Evolutionary conservation across 2,113 vertebrate genomes (phyloP), one percentile per base, ranked within the genome.

Genomic region (Caranx melampygus): DNA sequence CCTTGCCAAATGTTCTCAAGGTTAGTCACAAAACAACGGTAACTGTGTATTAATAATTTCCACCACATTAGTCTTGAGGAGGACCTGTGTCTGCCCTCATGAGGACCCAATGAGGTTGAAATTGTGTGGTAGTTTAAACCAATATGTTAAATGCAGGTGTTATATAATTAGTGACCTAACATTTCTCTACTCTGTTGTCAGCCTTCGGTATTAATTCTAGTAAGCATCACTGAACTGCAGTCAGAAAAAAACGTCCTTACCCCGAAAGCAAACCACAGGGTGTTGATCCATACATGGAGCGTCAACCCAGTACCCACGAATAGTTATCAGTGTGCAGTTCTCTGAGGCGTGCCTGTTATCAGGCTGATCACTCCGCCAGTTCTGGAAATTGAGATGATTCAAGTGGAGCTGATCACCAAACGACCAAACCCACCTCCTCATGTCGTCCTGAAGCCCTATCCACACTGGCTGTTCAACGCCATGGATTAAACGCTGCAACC

Each of bases 251-350:
- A 33, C 20, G 4, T n/a, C 64, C 65, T 45, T 85, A 88, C 82
- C 84, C 5, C 78, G 0, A 60, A 21, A 80, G 66, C 78, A 91
- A 26, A 84, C 66, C 31, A 52, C 26, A 37, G 20, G 44, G 15
- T 0, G 0, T 5, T 1, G 0, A 0, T 0, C 1, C 0, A 0
- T 34, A 55, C 75, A 85, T 0, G 0, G 0, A 0, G 0, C 2
- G 54, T 75, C 15, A 6, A 0, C 0, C 86, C 86, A 89, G 1
- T 2, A 0, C 2, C 79, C 87, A 0, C 2, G 0, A 0, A 0
- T 0, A 0, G 0, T 1, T 35, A 83, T 78, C 9, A 0, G 0
- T 6, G 20, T 14, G 20, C 89, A 84, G 37, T 0, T 11, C 10
- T 58, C 0, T 0, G 0, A 6, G 2, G 0, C 0, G 0, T 0